Conservation (phyloP, 2,888 invertebrate genomes). For the Willowsia nigromaculata region DNA sequence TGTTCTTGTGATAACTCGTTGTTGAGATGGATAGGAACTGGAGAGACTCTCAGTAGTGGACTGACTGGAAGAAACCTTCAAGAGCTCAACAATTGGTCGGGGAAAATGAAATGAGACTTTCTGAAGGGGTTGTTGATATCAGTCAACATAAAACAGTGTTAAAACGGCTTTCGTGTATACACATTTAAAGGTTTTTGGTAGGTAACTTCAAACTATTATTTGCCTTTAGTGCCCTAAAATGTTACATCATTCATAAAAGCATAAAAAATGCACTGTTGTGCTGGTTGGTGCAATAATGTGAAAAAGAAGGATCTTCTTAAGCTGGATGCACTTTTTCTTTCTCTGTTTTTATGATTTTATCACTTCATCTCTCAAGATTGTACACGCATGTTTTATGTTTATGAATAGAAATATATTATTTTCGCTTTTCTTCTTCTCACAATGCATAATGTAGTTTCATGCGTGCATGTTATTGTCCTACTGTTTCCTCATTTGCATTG, state of each 20-base stretch:
- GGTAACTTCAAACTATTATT: background rate
- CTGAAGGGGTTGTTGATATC: background rate
- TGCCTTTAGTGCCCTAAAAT: background rate
- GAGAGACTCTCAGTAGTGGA: background rate
- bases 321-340: background rate
- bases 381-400: background rate
- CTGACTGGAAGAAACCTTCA: background rate
- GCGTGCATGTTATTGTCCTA: background rate
- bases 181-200: background rate
- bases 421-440: background rate
- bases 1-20: background rate
- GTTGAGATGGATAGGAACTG: background rate
- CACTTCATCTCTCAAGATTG: constrained; percentile 28
- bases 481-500: background rate
- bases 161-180: background rate
- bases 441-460: background rate
- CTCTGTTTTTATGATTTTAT: constrained; percentile 46
- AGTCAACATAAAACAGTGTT: background rate
- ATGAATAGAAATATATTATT: background rate
- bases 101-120: background rate
- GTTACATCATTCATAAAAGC: constrained; percentile 9
- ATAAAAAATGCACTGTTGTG: background rate
- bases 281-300: background rate
- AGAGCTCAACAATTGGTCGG: background rate
- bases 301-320: background rate